Conservation (phyloP, 2,888 invertebrate genomes). For the Stenchaetothrips biformis region DNA sequence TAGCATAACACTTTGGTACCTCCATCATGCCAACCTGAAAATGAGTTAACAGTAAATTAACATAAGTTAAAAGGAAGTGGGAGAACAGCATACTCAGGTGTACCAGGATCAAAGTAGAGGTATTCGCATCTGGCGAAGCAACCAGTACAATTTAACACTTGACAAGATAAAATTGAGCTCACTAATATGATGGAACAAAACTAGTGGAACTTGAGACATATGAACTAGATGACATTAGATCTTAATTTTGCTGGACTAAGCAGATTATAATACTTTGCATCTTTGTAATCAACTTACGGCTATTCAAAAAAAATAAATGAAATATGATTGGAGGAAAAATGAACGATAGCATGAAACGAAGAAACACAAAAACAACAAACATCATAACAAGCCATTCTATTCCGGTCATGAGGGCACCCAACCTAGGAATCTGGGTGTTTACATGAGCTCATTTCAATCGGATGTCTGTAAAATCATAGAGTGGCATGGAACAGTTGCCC, state of each 20-base stretch:
- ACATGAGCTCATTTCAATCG: conserved; percentile 6
- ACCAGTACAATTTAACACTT: no score
- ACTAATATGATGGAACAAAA: no score
- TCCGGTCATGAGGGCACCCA: conserved; percentile 20
- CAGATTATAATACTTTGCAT: not conserved
- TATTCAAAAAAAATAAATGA: not conserved
- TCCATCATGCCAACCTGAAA: no score
- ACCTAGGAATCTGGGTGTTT: conserved; percentile 15
- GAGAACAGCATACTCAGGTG: no score
- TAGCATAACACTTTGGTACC: no score
- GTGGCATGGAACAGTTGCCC: not conserved
- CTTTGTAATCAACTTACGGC: not conserved
- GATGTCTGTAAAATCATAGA: not conserved
- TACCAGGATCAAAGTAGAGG: no score
- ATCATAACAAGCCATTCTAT: not conserved
- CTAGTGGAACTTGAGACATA: no score
- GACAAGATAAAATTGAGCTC: no score
- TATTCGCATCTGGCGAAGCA: no score
- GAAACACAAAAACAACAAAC: not conserved
- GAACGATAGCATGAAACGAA: not conserved
- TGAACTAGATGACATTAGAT: no score
- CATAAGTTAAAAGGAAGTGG: no score
- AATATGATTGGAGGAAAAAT: not conserved
- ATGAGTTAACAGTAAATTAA: no score
- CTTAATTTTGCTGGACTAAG: not conserved